Conservation (phyloP, 2,113 vertebrate genomes). For the Solea senegalensis region DNA sequence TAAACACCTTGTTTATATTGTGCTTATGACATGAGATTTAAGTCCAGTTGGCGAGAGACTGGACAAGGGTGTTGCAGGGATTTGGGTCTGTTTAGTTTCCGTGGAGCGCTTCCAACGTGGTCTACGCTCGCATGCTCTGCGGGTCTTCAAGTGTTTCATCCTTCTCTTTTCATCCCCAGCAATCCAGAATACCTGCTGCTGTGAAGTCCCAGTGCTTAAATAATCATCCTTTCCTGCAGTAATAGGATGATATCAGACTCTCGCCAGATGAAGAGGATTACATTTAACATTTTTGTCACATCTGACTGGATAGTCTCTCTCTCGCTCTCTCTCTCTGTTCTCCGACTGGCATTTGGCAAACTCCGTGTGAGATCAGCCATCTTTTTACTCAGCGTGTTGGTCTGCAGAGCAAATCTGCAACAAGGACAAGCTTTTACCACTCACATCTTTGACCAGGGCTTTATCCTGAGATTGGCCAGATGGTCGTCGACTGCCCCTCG, state of each 20-base stretch:
- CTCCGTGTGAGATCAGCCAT: background rate
- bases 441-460: background rate
- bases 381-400: background rate
- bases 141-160: constrained; percentile 23
- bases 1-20: too few species aligned
- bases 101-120: constrained; percentile 18
- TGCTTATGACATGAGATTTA: constrained; percentile 20
- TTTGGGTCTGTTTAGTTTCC: background rate
- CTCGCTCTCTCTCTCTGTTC: background rate
- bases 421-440: background rate
- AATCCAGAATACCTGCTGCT: constrained; percentile 10
- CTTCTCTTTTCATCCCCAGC: constrained; percentile 5
- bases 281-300: constrained; percentile 13
- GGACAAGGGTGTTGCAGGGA: constrained; percentile 12
- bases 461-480: constrained; percentile 1
- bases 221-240: background rate
- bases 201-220: background rate
- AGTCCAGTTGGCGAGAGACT: constrained; percentile 34
- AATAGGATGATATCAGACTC: constrained; percentile 2
- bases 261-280: constrained; percentile 22
- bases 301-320: background rate
- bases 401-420: background rate
- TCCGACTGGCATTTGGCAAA: constrained; percentile 8
- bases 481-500: background rate
- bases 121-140: constrained; percentile 6